These are phyloP conservation scores for Limnothrissa miodon DNA, from an alignment of 2,113 vertebrate genomes.

Conservation along the genomic window DNA sequence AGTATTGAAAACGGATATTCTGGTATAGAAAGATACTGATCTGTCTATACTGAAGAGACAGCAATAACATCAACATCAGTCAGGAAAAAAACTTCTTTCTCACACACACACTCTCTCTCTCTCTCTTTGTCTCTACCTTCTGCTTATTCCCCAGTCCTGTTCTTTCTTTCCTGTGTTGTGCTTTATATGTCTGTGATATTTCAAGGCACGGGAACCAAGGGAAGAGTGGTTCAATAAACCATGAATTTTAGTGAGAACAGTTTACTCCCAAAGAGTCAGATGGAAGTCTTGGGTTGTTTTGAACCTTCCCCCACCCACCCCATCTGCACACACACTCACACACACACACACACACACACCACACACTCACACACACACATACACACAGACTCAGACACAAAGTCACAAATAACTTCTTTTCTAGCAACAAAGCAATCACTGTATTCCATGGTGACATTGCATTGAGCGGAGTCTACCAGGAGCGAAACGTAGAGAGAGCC, in stretches of 20 bases:
- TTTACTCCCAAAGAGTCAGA: constrained; percentile 17
- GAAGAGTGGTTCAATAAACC: constrained; percentile 29
- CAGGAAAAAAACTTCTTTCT: constrained; percentile 1
- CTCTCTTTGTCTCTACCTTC: background rate
- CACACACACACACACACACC: constrained; percentile 15
- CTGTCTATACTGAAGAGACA: background rate
- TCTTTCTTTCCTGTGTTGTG: background rate
- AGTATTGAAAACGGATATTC: too few relatives aligned
- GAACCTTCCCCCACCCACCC: background rate
- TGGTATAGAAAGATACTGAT: too few relatives aligned
- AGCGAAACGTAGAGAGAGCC: constrained; percentile 26
- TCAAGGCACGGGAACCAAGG: background rate
- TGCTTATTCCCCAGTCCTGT: background rate
- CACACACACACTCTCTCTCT: background rate
- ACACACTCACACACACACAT: background rate
- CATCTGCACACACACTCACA: background rate
- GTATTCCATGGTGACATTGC: constrained; percentile 22
- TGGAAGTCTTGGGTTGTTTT: constrained; percentile 24
- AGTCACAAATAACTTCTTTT: constrained; percentile 12
- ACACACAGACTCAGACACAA: background rate
- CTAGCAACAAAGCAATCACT: constrained; percentile 39
- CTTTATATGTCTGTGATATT: constrained; percentile 18
- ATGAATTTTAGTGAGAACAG: constrained; percentile 31
- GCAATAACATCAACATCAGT: background rate
- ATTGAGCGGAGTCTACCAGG: constrained; percentile 17